Evolutionary conservation across 2,113 vertebrate genomes (phyloP).

Genomic region (Bostrychus sinensis): DNA sequence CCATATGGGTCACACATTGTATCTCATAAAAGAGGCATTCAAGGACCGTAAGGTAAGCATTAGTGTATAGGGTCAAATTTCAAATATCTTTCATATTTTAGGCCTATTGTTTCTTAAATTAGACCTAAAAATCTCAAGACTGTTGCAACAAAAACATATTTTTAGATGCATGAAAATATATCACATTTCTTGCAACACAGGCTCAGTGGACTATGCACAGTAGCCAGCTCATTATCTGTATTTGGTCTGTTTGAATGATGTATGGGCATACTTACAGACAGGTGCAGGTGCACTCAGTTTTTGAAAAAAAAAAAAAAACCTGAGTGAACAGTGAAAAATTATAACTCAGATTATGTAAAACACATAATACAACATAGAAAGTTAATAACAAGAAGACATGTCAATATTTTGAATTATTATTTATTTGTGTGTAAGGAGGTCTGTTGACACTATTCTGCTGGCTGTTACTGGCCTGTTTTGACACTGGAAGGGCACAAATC

Average conservation of each 20-base stretch:
- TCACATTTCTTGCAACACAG: background rate
- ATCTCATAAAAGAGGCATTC: slow-evolving; percentile 39
- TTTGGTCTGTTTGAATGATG: slow-evolving; percentile 1
- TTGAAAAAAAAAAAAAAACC: background rate
- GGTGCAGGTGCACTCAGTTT: background rate
- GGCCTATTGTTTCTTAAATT: slow-evolving; percentile 1
- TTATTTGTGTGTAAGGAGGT: background rate
- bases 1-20: slow-evolving; percentile 46
- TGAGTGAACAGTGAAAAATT: background rate
- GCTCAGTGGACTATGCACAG: background rate
- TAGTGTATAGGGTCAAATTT: background rate
- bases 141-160: background rate
- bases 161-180: background rate
- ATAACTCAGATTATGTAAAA: too few species aligned
- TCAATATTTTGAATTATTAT: too few species aligned
- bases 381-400: background rate
- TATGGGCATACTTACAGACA: background rate
- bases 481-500: slow-evolving; percentile 9
- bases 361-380: background rate
- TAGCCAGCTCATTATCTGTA: slow-evolving; percentile 9
- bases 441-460: slow-evolving; percentile 1
- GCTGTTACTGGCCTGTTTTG: slow-evolving; percentile 13
- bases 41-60: slow-evolving; percentile 46
- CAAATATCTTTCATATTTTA: slow-evolving; percentile 1
- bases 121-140: background rate